These are phyloP conservation scores for Enteromius argenteus DNA, from an alignment of 2,797 vertebrate species.

Conservation along the genomic window DNA sequence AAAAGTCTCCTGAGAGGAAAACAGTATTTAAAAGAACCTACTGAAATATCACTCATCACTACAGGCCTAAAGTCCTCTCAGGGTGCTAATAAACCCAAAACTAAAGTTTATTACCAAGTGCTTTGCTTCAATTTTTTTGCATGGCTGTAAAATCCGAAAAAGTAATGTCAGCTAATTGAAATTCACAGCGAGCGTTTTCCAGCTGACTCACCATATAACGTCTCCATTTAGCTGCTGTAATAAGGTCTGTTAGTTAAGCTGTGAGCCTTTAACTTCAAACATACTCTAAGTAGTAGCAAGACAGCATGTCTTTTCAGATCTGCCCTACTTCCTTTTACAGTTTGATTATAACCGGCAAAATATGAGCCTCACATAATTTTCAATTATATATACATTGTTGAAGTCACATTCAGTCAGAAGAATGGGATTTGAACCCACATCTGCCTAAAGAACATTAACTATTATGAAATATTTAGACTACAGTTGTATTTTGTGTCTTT, in stretches of 20 bases:
- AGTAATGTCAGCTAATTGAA: conserved; percentile 18
- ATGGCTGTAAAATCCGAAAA: neutral
- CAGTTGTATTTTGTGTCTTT: neutral
- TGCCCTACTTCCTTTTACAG: neutral
- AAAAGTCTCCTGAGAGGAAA: neutral
- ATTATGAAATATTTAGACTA: neutral
- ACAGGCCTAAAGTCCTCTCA: neutral
- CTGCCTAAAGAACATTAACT: neutral
- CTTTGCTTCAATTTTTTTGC: neutral
- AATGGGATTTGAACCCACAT: neutral
- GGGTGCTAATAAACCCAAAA: neutral
- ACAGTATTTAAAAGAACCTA: neutral
- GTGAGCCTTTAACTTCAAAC: conserved; percentile 29
- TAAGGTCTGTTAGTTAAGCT: conserved; percentile 18
- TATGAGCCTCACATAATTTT: neutral
- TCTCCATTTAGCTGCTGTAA: conserved; percentile 10
- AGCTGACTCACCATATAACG: neutral
- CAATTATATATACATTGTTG: neutral
- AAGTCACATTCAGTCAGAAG: neutral
- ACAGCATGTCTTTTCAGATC: neutral
- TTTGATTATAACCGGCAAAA: neutral
- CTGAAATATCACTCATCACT: neutral
- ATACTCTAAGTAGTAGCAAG: neutral
- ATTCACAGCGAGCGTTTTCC: conserved; percentile 15
- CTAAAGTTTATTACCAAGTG: neutral